phyloP scores from a whole-genome alignment of 2,888 invertebrate species.

The Geophilus truncorum region DNA sequence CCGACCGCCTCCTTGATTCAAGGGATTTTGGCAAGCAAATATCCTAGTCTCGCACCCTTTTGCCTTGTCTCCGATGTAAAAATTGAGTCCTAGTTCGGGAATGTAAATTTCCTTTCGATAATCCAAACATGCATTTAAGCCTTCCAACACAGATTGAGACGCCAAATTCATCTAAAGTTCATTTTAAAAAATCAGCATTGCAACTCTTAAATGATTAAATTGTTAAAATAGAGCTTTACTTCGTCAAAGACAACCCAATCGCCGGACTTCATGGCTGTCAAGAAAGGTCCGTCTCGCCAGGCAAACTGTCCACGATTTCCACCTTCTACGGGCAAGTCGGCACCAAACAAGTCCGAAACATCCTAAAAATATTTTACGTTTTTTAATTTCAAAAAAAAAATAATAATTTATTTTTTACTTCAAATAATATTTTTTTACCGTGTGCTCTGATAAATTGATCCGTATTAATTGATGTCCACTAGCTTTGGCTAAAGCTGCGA shows the following conservation, averaged over 20 bases:
- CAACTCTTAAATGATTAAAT: neutral
- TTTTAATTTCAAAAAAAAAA: conserved; percentile 49
- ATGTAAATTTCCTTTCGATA: conserved; percentile 94
- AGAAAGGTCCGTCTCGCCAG: conserved; percentile 93
- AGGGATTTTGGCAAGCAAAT: conserved; percentile 97
- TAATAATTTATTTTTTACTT: conserved; percentile 37
- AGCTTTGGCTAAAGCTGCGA: conserved; percentile 78
- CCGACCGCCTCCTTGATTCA: conserved; percentile 90
- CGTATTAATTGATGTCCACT: conserved; percentile 79
- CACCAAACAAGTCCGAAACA: conserved; percentile 94
- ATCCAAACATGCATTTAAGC: conserved; percentile 96
- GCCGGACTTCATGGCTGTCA: conserved; percentile 84
- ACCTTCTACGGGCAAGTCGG: conserved; percentile 91
- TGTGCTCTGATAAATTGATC: conserved; percentile 98
- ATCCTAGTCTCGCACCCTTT: conserved; percentile 62
- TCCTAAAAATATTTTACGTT: conserved; percentile 58
- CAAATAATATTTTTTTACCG: conserved; percentile 61
- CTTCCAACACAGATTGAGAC: conserved; percentile 96
- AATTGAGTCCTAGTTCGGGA: conserved; percentile 85
- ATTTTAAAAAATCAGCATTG: neutral
- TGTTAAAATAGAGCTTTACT: conserved; percentile 45
- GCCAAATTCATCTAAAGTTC: conserved; percentile 76
- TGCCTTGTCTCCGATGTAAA: conserved; percentile 60
- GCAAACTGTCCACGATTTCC: conserved; percentile 78
- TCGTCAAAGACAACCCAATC: conserved; percentile 98